phyloP scores from a whole-genome alignment of 23 tunicate genomes.

The Styela plicata region DNA sequence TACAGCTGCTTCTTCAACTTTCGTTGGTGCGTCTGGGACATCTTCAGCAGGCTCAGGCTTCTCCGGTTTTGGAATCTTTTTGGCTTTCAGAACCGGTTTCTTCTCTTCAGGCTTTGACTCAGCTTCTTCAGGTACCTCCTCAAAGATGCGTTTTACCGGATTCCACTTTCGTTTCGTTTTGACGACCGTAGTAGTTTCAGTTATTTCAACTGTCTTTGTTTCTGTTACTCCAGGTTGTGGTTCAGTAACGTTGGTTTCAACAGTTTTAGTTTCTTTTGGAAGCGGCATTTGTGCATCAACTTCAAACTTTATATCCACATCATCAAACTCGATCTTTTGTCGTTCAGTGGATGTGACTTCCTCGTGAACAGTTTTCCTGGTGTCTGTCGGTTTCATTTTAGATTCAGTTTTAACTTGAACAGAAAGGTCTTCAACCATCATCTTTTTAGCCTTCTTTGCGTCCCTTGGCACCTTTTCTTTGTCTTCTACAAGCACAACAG shows the following conservation, averaged over 20 bases:
- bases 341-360: neutral
- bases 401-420: neutral
- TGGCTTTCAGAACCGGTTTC: neutral
- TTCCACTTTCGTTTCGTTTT: conserved; percentile 55
- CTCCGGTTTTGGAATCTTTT: conserved; percentile 13
- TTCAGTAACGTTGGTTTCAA: conserved; percentile 10
- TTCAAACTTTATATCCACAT: neutral
- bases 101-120: neutral
- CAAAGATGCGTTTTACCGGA: conserved; percentile 38
- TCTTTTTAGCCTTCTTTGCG: neutral
- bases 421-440: neutral
- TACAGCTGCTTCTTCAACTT: neutral
- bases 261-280: neutral
- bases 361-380: neutral
- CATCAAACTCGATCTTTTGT: neutral
- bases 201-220: neutral
- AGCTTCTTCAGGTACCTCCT: conserved; percentile 5
- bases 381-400: neutral
- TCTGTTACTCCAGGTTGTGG: neutral
- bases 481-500: neutral
- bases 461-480: neutral
- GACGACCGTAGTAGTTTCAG: neutral
- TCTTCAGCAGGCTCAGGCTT: neutral
- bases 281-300: neutral
- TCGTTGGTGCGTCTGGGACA: neutral